Conservation (phyloP, 1,140 invertebrate genomes). For the Magallana gigas region DNA sequence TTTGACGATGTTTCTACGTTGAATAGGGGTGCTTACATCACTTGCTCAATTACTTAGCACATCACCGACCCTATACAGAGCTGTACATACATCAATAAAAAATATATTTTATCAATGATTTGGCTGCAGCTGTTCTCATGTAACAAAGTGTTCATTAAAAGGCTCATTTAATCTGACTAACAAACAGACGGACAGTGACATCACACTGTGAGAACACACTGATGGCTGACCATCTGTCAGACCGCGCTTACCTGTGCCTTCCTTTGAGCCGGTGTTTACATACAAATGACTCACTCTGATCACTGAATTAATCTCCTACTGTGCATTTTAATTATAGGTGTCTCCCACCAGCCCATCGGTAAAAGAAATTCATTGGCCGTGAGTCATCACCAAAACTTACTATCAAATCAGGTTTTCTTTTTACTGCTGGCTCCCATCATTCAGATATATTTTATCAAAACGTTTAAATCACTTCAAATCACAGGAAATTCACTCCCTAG, state of each 20-base stretch:
- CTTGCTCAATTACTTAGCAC: neutral
- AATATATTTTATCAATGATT: too few species aligned
- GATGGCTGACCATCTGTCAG: neutral
- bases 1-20: neutral
- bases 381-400: conserved; percentile 7
- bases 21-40: neutral
- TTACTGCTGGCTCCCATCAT: neutral
- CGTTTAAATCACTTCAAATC: neutral
- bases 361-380: neutral
- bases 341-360: neutral
- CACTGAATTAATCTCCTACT: conserved; percentile 18
- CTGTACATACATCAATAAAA: too few species aligned
- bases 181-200: too few species aligned
- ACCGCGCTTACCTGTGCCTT: neutral
- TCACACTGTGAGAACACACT: too few species aligned
- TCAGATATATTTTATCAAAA: conserved; percentile 3
- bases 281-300: neutral
- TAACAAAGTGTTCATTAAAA: too few species aligned
- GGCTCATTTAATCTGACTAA: too few species aligned
- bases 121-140: too few species aligned
- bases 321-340: conserved; percentile 26
- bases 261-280: neutral
- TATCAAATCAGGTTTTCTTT: neutral
- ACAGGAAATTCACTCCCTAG: neutral
- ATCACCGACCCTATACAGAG: neutral